Evolutionary conservation across 2,113 vertebrate genomes (phyloP).

Genomic region (Lagopus muta): DNA sequence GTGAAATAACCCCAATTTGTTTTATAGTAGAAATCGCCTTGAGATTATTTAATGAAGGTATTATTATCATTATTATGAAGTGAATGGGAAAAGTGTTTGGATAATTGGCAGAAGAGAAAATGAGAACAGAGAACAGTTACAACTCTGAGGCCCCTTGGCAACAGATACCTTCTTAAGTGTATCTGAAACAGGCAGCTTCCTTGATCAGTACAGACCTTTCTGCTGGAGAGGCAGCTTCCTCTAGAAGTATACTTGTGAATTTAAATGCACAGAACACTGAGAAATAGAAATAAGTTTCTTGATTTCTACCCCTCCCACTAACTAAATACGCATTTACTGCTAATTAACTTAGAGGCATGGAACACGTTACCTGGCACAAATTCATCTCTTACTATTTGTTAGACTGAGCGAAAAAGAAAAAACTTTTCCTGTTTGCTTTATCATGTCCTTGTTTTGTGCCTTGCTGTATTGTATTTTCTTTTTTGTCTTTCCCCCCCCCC

Average conservation of each 20-base stretch:
- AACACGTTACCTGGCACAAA: background rate
- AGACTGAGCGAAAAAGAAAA: background rate
- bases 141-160: slow-evolving; percentile 56
- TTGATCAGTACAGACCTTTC: slow-evolving; percentile 53
- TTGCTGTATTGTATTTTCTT: too few species aligned
- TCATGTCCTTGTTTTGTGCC: background rate
- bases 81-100: slow-evolving; percentile 38
- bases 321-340: slow-evolving; percentile 44
- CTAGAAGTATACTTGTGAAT: slow-evolving; percentile 25
- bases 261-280: background rate
- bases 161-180: slow-evolving; percentile 51
- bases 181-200: slow-evolving; percentile 48
- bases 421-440: background rate
- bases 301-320: slow-evolving; percentile 34
- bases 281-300: slow-evolving; percentile 37
- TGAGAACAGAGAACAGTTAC: slow-evolving; percentile 55
- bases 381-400: slow-evolving; percentile 16
- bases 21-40: slow-evolving; percentile 52
- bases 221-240: slow-evolving; percentile 44
- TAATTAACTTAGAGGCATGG: slow-evolving; percentile 50
- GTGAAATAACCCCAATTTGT: slow-evolving; percentile 56
- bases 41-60: slow-evolving; percentile 64
- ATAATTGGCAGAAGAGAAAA: slow-evolving; percentile 64
- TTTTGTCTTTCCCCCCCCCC: background rate
- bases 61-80: slow-evolving; percentile 62